Percentiles rank a stretch among this genome's conserved stretches.
Evolutionary conservation across 53 echinoderm and acorn worm species (phyloP).

Genomic region (Echinarachnius parma): DNA sequence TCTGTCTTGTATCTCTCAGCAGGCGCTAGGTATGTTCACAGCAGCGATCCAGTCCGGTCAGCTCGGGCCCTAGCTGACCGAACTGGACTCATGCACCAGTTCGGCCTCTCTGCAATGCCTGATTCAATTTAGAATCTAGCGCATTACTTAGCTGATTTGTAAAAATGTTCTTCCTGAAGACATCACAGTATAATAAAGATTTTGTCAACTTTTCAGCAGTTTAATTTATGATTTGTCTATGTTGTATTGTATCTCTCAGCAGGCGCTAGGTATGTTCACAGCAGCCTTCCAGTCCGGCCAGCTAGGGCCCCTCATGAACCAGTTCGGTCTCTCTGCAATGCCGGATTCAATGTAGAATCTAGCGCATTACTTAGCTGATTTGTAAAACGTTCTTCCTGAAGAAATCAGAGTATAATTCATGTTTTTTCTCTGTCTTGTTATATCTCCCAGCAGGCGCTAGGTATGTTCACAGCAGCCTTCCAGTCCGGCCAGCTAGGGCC

Average conservation of each 20-base stretch:
- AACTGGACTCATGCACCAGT: constrained; percentile 96
- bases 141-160: too few relatives aligned
- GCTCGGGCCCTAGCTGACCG: constrained; percentile 91
- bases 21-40: constrained; percentile 97
- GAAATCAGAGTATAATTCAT: not conserved
- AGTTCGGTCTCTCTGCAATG: constrained; percentile 95
- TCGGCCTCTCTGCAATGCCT: constrained; percentile 87
- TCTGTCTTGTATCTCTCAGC: too few relatives aligned
- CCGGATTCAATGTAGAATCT: too few relatives aligned
- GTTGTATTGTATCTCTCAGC: too few relatives aligned
- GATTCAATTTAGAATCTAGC: too few relatives aligned
- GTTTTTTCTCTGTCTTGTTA: not conserved
- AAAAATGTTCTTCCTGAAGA: too few relatives aligned
- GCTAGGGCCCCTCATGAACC: constrained; percentile 91
- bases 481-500: constrained; percentile 98
- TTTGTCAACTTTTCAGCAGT: too few relatives aligned
- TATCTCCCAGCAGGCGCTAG: constrained; percentile 67
- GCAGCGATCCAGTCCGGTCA: constrained; percentile 98
- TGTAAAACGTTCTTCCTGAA: not conserved
- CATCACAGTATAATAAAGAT: too few relatives aligned
- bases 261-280: constrained; percentile 97
- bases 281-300: constrained; percentile 98
- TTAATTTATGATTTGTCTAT: too few relatives aligned
- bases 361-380: not conserved
- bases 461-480: constrained; percentile 94